A percentile compares a stretch with the other conserved stretches of the same genome.
Conservation (phyloP, 2,797 vertebrate genomes). For the Brachymystax lenok region DNA sequence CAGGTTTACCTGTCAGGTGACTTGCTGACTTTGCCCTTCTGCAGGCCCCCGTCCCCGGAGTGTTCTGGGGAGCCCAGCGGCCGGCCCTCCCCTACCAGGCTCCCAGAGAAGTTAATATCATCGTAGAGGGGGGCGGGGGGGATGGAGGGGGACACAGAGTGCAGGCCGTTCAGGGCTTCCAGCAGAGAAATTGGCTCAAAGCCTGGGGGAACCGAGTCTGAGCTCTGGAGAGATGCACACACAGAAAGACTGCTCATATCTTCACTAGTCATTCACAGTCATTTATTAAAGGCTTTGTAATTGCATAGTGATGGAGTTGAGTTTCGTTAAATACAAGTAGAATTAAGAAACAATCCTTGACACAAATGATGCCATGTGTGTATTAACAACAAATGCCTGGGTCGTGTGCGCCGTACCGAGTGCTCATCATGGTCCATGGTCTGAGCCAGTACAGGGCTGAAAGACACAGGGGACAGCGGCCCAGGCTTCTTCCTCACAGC, state of each 20-base stretch:
- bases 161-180: conserved; percentile 92
- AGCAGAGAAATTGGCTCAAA: conserved; percentile 96
- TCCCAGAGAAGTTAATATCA: conserved; percentile 90
- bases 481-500: conserved; percentile 96
- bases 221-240: conserved; percentile 70
- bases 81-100: conserved; percentile 78
- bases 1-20: conserved; percentile 91
- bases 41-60: conserved; percentile 81
- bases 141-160: conserved; percentile 83
- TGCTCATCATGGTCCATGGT: conserved; percentile 96
- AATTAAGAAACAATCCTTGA: neutral
- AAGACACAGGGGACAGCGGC: conserved; percentile 91
- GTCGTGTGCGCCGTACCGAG: conserved; percentile 76
- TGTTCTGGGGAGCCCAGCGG: conserved; percentile 84
- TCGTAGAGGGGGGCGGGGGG: conserved; percentile 93
- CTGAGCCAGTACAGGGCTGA: conserved; percentile 96
- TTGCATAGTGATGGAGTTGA: neutral
- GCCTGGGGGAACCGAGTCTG: conserved; percentile 92
- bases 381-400: neutral
- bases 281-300: neutral
- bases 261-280: neutral
- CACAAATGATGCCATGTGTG: neutral
- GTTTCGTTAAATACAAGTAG: neutral
- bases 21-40: conserved; percentile 91
- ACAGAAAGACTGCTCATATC: neutral